These are phyloP conservation scores for Eilema depressum DNA, from an alignment of 2,888 invertebrate genomes.

Conservation along the genomic window DNA sequence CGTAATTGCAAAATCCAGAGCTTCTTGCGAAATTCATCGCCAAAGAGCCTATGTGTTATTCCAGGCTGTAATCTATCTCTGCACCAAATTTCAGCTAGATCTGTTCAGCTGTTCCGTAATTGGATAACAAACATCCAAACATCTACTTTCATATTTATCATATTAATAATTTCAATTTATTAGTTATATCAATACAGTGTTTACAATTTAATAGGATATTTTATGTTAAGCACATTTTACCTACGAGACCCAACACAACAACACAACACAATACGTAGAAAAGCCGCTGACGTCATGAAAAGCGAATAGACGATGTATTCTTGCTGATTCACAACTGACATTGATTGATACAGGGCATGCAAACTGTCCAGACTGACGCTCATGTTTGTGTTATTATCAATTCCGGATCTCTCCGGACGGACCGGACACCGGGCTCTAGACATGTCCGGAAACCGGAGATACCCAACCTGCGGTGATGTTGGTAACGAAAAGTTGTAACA, in stretches of 20 bases:
- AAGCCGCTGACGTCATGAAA: conserved; percentile 13
- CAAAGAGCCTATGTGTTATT: no score
- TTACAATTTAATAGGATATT: no score
- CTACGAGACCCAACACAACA: neutral
- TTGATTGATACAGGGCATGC: conserved; percentile 57
- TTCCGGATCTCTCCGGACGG: conserved; percentile 41
- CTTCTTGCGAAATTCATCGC: no score
- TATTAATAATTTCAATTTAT: no score
- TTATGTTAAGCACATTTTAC: neutral
- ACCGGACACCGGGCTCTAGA: conserved; percentile 37
- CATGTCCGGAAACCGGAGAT: conserved; percentile 35
- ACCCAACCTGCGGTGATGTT: neutral
- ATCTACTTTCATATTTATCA: no score
- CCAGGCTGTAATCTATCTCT: no score
- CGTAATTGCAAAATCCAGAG: no score
- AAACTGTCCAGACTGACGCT: conserved; percentile 25
- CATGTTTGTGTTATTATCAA: conserved; percentile 54
- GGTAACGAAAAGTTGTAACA: neutral
- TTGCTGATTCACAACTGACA: conserved; percentile 20
- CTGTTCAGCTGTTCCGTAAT: no score
- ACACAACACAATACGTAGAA: conserved; percentile 8
- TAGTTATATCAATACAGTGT: no score
- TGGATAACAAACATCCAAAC: no score
- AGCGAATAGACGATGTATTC: conserved; percentile 14
- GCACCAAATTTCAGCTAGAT: no score